phyloP scores from a whole-genome alignment of 64 coral and sea anemone species.

The Cladopsammia gracilis region DNA sequence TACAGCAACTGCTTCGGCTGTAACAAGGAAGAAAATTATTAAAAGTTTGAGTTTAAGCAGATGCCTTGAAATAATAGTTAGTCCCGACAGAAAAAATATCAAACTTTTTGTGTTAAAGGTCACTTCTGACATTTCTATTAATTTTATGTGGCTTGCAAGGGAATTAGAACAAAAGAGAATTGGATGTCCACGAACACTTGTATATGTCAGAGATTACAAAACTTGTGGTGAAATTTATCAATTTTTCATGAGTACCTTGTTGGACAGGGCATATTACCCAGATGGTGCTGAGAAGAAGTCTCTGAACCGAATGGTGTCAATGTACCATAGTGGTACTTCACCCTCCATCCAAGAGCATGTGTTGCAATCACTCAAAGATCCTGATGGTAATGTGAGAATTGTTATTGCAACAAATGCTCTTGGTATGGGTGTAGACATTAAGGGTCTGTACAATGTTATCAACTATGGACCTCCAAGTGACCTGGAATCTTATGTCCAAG shows the following conservation, averaged over 20 bases:
- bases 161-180: neutral
- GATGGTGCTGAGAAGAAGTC: neutral
- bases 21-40: conserved; percentile 8
- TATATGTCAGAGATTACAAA: conserved; percentile 18
- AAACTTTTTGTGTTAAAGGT: conserved; percentile 4
- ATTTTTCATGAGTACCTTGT: neutral
- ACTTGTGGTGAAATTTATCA: neutral
- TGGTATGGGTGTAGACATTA: conserved; percentile 62
- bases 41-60: neutral
- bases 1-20: conserved; percentile 30
- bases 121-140: neutral
- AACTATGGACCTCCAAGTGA: conserved; percentile 42
- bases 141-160: conserved; percentile 15
- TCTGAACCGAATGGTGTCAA: conserved; percentile 23
- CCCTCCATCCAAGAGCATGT: conserved; percentile 21
- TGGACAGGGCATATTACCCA: neutral
- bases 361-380: conserved; percentile 16
- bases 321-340: conserved; percentile 52
- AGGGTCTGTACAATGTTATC: conserved; percentile 3
- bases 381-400: conserved; percentile 11
- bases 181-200: neutral
- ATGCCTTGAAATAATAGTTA: neutral
- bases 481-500: conserved; percentile 54
- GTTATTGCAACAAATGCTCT: conserved; percentile 43
- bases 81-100: conserved; percentile 30